These are phyloP conservation scores for Caenorhabditis sp. DNA, from an alignment of 2,888 invertebrate species.

Conservation along the genomic window DNA sequence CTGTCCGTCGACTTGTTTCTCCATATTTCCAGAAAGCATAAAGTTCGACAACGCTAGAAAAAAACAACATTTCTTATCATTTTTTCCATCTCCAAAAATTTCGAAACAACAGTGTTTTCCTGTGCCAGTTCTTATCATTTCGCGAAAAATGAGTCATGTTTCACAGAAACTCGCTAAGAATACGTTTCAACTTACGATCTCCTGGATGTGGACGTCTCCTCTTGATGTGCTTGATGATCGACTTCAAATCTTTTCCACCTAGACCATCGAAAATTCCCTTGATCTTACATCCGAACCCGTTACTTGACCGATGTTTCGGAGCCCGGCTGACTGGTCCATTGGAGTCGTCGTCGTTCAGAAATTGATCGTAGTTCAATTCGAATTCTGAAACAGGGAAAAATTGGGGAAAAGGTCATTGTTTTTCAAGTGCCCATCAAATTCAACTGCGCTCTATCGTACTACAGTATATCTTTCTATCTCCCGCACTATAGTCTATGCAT, in stretches of 20 bases:
- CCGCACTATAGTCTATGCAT: too few species aligned
- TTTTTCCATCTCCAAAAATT: too few species aligned
- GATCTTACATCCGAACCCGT: conserved; percentile 22
- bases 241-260: conserved; percentile 15
- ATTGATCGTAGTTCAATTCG: conserved; percentile 29
- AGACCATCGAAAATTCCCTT: conserved; percentile 35
- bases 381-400: conserved; percentile 39
- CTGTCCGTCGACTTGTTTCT: conserved; percentile 38
- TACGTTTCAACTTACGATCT: conserved; percentile 42
- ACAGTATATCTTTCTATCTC: too few species aligned
- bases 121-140: background rate
- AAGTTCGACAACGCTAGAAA: conserved; percentile 26
- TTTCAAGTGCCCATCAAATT: too few species aligned
- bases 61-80: too few species aligned
- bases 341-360: conserved; percentile 16
- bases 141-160: background rate
- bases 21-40: conserved; percentile 46
- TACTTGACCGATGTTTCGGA: conserved; percentile 13
- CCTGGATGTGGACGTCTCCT: conserved; percentile 15
- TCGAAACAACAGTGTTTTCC: background rate
- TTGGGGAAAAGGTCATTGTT: too few species aligned
- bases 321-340: conserved; percentile 17
- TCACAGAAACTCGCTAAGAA: too few species aligned
- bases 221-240: conserved; percentile 20
- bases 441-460: too few species aligned